These are phyloP conservation scores for Solea senegalensis DNA, from an alignment of 2,113 vertebrate genomes.

Conservation along the genomic window DNA sequence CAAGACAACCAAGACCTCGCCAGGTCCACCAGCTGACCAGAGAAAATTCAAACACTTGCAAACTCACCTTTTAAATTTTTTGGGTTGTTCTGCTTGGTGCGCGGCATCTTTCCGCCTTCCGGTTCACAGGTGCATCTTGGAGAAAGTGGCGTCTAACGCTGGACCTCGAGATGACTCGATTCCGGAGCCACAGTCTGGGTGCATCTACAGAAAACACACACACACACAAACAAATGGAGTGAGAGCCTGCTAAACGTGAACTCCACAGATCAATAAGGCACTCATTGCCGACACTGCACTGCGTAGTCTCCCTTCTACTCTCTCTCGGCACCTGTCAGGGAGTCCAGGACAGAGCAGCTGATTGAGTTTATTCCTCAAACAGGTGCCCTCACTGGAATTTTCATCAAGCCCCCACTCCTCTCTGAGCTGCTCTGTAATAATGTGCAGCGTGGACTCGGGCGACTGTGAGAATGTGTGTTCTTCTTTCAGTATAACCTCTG, in stretches of 20 bases:
- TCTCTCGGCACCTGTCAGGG: conserved; percentile 41
- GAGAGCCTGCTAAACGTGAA: conserved; percentile 34
- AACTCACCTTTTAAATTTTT: conserved; percentile 95
- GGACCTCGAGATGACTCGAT: conserved; percentile 37
- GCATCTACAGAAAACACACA: conserved; percentile 54
- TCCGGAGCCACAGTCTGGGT: conserved; percentile 32
- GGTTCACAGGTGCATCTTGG: conserved; percentile 76
- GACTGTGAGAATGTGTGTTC: conserved; percentile 25
- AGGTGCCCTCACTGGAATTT: conserved; percentile 33
- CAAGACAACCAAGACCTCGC: not conserved
- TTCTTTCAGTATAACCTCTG: conserved; percentile 49
- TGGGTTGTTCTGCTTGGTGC: conserved; percentile 98
- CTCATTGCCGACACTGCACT: conserved; percentile 5
- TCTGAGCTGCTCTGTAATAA: conserved; percentile 30
- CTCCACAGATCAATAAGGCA: conserved; percentile 30
- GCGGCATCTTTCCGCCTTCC: conserved; percentile 89
- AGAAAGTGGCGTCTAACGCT: conserved; percentile 25
- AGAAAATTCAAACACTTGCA: no score
- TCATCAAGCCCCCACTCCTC: conserved; percentile 7
- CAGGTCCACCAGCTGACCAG: not conserved
- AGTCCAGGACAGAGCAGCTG: conserved; percentile 44
- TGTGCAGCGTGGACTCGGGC: conserved; percentile 22
- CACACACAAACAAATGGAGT: conserved; percentile 5
- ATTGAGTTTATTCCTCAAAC: conserved; percentile 52
- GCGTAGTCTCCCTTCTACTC: conserved; percentile 6